Percentiles rank a stretch among this genome's conserved stretches.
phyloP scores from a whole-genome alignment of 2,888 invertebrate genomes.

The Drosophila dives region DNA sequence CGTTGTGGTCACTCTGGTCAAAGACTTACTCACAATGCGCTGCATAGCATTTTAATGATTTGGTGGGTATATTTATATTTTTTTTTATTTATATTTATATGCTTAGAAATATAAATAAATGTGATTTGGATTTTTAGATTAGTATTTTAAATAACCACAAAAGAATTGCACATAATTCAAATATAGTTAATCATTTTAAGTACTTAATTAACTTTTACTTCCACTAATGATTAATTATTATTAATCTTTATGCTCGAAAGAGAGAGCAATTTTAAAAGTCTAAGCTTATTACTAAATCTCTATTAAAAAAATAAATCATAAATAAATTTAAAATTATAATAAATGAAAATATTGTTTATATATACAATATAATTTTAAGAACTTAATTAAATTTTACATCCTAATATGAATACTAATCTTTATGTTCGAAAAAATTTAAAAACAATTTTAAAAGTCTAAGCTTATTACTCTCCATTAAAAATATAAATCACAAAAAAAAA shows the following conservation, averaged over 20 bases:
- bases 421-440: not conserved
- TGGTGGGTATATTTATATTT: not conserved
- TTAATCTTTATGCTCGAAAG: not conserved
- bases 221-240: too few relatives aligned
- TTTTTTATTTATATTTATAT: too few relatives aligned
- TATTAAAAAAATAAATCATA: not conserved
- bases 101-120: not conserved
- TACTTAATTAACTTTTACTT: not conserved
- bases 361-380: not conserved
- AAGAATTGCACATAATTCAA: not conserved
- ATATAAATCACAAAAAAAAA: not conserved
- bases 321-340: not conserved
- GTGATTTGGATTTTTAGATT: not conserved
- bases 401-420: too few relatives aligned
- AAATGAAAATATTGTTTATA: not conserved
- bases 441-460: not conserved
- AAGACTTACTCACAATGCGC: slow-evolving; percentile 25
- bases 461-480: not conserved
- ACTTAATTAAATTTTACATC: not conserved
- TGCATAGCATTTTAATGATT: not conserved
- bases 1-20: slow-evolving; percentile 25
- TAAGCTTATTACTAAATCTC: not conserved
- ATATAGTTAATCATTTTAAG: not conserved
- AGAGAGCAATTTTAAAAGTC: not conserved
- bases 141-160: not conserved